Evolutionary conservation across 1,140 invertebrate species (phyloP), one percentile per base, ranked within the genome.

Genomic region (Aphis gossypii): DNA sequence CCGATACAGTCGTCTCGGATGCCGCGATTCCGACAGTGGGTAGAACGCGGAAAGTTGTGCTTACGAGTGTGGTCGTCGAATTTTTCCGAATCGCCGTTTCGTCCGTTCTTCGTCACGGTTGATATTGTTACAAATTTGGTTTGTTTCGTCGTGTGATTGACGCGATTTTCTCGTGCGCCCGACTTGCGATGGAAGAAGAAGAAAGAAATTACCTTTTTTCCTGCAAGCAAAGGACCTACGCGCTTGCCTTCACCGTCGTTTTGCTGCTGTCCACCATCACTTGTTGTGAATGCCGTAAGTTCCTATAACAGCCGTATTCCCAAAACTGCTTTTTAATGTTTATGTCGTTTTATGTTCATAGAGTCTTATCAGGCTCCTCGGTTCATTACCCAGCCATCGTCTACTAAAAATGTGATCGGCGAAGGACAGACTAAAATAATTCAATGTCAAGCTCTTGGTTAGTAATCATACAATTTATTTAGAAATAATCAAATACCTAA

Each of bases 351-450:
- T 68, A 30, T 90, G 18, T 93, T 95, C 94, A 11, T 96, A 96
- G 96, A 96, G 94, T 95, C 95, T 93, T 95, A 97, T 93, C 97
- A 98, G 95, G 97, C 98, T 82, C 98, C 98, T 51, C 96, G 97
- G 93, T 98, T 98, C 95, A 97, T 97, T 94, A 97, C 96, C 94
- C 97, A 98, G 94, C 98, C 97, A 30, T 97, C 97, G 51, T 97
- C 97, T 68, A 97, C 97, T 94, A 97, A 97, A 94, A 98, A 97
- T 95, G 97, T 98, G 95, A 97, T 98, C 94, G 97, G 97, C 95
- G 97, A 98, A 96, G 97, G 97, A 95, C 96, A 97, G 94, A 98
- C 97, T 25, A 98, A 98, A 96, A 98, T 98, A 95, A 96, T 98
- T 93, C 97, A 98, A 95, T 98, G 98, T 95, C 97, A 98, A 95